These are phyloP conservation scores for Pogona vitticeps DNA, from an alignment of 2,113 vertebrate species.

Conservation along the genomic window DNA sequence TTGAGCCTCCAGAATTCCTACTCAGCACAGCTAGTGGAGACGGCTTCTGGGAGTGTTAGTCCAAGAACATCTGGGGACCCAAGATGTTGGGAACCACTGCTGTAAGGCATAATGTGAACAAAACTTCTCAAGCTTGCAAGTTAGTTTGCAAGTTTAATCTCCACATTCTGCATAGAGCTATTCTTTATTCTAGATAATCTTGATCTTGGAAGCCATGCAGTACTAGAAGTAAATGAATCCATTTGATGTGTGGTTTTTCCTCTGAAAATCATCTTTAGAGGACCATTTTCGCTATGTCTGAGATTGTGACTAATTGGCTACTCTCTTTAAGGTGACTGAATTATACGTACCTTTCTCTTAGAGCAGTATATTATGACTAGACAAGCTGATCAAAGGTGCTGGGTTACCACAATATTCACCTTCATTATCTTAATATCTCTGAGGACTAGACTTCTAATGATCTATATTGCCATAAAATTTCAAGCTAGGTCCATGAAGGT, in stretches of 20 bases:
- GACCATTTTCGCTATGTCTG: slow-evolving; percentile 51
- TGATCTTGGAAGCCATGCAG: slow-evolving; percentile 30
- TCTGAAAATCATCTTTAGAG: slow-evolving; percentile 66
- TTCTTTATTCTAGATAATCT: background rate
- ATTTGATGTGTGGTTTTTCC: slow-evolving; percentile 17
- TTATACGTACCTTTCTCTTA: slow-evolving; percentile 52
- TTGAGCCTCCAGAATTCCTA: no score
- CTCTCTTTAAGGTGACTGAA: slow-evolving; percentile 65
- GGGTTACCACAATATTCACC: slow-evolving; percentile 60
- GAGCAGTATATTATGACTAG: slow-evolving; percentile 62
- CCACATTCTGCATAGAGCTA: no score
- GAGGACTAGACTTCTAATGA: slow-evolving; percentile 64
- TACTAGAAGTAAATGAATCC: slow-evolving; percentile 44
- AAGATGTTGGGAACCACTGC: no score
- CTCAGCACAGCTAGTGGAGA: no score
- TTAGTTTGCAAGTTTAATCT: background rate
- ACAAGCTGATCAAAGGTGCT: slow-evolving; percentile 39
- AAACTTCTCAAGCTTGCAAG: background rate
- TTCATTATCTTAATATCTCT: slow-evolving; percentile 70
- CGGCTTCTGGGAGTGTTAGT: no score
- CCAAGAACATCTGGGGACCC: no score
- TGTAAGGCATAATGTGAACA: background rate
- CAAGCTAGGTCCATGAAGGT: slow-evolving; percentile 47
- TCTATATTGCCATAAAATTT: slow-evolving; percentile 61
- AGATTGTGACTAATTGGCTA: slow-evolving; percentile 62